Base-by-base conservation (phyloP, 2,888 invertebrate species). In the Melikaiella ostensackeni region DNA sequence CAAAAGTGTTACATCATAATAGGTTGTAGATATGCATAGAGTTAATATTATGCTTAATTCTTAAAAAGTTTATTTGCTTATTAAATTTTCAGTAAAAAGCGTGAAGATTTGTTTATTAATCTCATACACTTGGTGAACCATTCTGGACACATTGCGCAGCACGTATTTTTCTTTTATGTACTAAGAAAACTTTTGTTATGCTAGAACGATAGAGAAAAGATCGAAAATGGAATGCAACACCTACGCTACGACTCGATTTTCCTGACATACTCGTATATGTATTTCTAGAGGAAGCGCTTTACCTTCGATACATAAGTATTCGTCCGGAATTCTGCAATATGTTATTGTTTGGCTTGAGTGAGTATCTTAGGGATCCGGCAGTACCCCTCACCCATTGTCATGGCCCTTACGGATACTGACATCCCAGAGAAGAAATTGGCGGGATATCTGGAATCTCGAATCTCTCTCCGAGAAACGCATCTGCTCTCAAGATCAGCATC, bases 341-440 rank as follows among this genome's bases (percentile, higher is more conserved):
- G 87, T 88, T 87, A 88, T 87, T 89, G 87, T 89, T 89, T 85
- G 79, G 87, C 84, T 86, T 80, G 88, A 88, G 81, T 81, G 87
- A 87, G 86, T 84, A 85, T 85, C 88, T 86, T 84, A 81, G 84
- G 83, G 83, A 74, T 81, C 78, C 80, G 59, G 73, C 83, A 79
- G 81, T 81, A 80, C 83, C 84, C 84, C 84, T 87, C 84, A 77
- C 59, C 83, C 80, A 88, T 89, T 89, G 89, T 89, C 83, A 82
- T 78, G 84, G 79, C 80, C 84, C 86, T 70, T 86, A 86, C 85
- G 84, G 85, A 87, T 88, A 89, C 87, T 87, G 88, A 89, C 86
- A 89, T 88, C 85, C 86, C 86, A 84, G 87, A 86, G 85, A 83
- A 87, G 86, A 89, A 89, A 89, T 89, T 89, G 89, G 88, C 89